Conservation (phyloP, 2,888 invertebrate genomes). For the Xestia ashworthii region DNA sequence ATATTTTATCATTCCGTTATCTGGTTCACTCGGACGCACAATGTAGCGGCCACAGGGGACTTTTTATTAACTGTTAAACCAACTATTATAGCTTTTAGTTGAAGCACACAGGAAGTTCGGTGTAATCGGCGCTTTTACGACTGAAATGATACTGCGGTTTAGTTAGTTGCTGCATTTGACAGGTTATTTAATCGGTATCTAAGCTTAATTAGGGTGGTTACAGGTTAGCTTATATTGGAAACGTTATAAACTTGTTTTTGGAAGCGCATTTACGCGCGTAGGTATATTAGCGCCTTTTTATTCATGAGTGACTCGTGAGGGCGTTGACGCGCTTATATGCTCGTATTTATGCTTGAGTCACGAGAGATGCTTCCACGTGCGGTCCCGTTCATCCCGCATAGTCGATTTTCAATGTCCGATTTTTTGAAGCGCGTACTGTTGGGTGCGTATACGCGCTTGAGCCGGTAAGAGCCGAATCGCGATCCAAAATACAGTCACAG, state of each 20-base stretch:
- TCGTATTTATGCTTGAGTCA: background rate
- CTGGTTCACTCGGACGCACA: slow-evolving; percentile 47
- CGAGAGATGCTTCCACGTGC: rapidly evolving
- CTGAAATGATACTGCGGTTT: background rate
- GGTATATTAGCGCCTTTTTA: background rate
- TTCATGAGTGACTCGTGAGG: background rate
- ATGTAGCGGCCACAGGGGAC: slow-evolving; percentile 67
- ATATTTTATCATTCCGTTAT: slow-evolving; percentile 62
- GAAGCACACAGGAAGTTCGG: slow-evolving; percentile 7
- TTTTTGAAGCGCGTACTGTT: background rate
- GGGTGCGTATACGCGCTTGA: background rate
- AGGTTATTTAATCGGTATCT: slow-evolving; percentile 1
- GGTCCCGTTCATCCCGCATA: background rate
- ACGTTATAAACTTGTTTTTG: background rate
- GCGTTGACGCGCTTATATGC: background rate
- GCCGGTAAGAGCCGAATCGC: no score
- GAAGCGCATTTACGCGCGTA: background rate
- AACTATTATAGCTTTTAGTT: slow-evolving; percentile 71
- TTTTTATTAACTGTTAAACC: slow-evolving; percentile 77
- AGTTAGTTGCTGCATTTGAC: slow-evolving; percentile 11
- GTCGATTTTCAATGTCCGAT: no score
- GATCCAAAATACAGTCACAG: no score
- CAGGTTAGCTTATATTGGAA: background rate
- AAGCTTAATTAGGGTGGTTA: background rate
- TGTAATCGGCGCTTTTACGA: background rate